Base-by-base conservation (phyloP, 2,113 vertebrate species). In the Pipra filicauda region DNA sequence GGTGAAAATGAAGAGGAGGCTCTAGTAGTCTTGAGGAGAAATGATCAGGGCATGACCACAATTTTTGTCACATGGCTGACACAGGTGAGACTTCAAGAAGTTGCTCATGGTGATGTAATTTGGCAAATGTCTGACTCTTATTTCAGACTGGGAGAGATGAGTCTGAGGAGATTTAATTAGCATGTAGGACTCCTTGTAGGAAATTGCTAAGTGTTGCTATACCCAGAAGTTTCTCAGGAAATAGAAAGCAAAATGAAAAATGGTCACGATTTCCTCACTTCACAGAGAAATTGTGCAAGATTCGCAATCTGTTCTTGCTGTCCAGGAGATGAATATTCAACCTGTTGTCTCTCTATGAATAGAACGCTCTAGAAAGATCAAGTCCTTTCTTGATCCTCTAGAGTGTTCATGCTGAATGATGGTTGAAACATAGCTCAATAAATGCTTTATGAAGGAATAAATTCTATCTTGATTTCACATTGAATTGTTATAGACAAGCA, bases 151-250 rank as follows among this genome's bases (percentile, higher is more conserved):
- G 49, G 54, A 91, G 21, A 89, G 49, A 89, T 72, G 49, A 54
- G 37, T 76, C 91, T 87, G 80, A 57, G 80, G 65, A 95, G 80
- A 44, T 85, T 93, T 95, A 95, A 95, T 95, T 94, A 96, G 69
- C 2, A 0, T 33, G 46, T 72, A 70, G 31, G 35, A 67, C 49
- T 85, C 54, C 54, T 71, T 75, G 44, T 89, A 65, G 41, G 76
- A 83, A 92, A 87, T 74, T 39, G 7, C 24, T 39, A 54, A 20
- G 23, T 82, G 73, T 85, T 92, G 62, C 79, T 89, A 58, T 94
- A 57, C 26, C 66, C 31, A 75, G 37, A 87, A 82, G 37, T 84
- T 91, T 94, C 70, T 89, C 23, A 78, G 58, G 83, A 87, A 94
- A 59, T 51, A 89, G 52, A 91, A 93, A 91, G 49, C 12, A 74